Base-by-base conservation (phyloP, 2,797 vertebrate species). In the Tolypeutes matacus region DNA sequence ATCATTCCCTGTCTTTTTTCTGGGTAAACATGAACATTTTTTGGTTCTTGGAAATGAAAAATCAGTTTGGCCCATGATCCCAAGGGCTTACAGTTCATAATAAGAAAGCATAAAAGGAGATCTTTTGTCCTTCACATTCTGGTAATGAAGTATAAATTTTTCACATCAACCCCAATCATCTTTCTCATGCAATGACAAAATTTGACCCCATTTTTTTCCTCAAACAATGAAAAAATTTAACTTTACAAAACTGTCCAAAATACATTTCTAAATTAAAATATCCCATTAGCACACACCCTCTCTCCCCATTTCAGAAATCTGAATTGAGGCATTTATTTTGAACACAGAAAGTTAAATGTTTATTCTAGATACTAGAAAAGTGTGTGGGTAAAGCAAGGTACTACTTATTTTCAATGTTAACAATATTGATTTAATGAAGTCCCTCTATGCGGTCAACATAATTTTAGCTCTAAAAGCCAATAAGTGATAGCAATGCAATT, bases 1-100 rank as follows among this genome's bases (percentile, higher is more conserved):
- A 93, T 96, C 78, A 81, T 81, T 95, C 93, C 67, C 70, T 80
- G 36, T 94, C 42, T 42, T 83, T 51, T 88, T 95, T 94, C 89
- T 80, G 49, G 46, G 81, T 39, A 96, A 89, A 91, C 1, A 53
- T 60, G n/a, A 93, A 94, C 29, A 5, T 95, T 88, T 95, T 93
- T 18, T 92, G 67, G 11, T 76, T 96, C 78, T 80, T 95, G 27
- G 84, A 75, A 89, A 67, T 93, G 49, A 94, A 94, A 82, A 91
- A 60, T 46, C 62, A 77, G 36, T 86, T 83, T 92, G 86, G 60
- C 34, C 36, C n/a, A 36, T 72, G 12, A 81, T 91, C 21, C 72
- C 36, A 64, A 87, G 49, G 93, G 31, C 67, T 39, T 46, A 65
- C 36, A 62, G n/a, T 89, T 93, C 75, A 69, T 53, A 93, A 53